Evolutionary conservation across 1,140 invertebrate species (phyloP).

Genomic region (Oppia nitens): DNA sequence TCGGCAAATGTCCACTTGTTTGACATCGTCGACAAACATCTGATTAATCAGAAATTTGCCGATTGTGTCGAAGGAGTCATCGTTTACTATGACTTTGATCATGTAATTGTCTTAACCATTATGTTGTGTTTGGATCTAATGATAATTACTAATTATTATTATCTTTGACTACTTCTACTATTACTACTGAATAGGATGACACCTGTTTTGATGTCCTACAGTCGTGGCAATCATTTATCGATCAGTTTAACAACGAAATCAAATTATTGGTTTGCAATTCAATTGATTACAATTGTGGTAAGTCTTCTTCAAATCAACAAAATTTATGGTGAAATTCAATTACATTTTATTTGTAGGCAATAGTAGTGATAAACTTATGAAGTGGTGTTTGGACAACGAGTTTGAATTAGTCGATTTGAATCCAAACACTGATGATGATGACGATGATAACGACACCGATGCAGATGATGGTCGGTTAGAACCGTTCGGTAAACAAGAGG

Average conservation of each 20-base stretch:
- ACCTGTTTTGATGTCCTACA: constrained; percentile 30
- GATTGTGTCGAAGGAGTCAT: constrained; percentile 9
- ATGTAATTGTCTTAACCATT: neutral
- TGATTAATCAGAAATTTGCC: constrained; percentile 2
- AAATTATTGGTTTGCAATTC: constrained; percentile 36
- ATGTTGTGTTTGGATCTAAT: neutral
- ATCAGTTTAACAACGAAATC: constrained; percentile 35
- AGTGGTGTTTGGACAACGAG: constrained; percentile 44
- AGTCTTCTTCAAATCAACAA: constrained; percentile 7
- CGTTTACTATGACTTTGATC: constrained; percentile 1
- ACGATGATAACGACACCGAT: constrained; percentile 25
- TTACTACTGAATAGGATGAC: neutral
- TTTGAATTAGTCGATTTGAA: constrained; percentile 58
- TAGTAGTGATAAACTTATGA: constrained; percentile 30
- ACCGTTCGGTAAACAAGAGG: constrained; percentile 44
- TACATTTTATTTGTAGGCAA: constrained; percentile 17
- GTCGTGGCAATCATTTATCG: constrained; percentile 34
- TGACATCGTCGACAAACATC: neutral
- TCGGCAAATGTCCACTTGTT: constrained; percentile 2
- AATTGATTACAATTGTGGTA: constrained; percentile 25
- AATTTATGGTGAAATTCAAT: constrained; percentile 7
- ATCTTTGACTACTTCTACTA: too few relatives aligned
- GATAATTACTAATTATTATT: neutral
- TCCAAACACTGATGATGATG: constrained; percentile 32
- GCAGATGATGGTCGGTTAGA: too few relatives aligned